A percentile compares a stretch with the other conserved stretches of the same genome.
Evolutionary conservation across 2,888 invertebrate species (phyloP).

Genomic region (Meteorus colon): DNA sequence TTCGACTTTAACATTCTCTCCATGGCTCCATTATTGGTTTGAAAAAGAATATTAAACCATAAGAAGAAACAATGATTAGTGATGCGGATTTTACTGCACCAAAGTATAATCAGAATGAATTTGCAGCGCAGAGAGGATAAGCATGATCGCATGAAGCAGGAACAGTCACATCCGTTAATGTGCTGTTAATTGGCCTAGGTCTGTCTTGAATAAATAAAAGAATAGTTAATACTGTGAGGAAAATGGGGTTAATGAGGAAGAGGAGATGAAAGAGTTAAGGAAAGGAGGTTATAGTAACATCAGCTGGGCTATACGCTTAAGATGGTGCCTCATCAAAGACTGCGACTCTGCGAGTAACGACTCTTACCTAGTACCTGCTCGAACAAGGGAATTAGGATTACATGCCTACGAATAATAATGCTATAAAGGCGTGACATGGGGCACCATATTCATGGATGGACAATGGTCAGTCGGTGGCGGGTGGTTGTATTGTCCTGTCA

Average conservation of each 20-base stretch:
- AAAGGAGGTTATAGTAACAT: background rate
- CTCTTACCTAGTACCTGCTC: constrained; percentile 50
- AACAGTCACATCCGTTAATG: background rate
- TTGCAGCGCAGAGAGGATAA: background rate
- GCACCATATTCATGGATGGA: constrained; percentile 54
- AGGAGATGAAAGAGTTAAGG: background rate
- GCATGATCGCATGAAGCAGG: constrained; percentile 8
- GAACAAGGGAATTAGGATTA: constrained; percentile 61
- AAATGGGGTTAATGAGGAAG: background rate
- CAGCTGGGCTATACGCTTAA: background rate
- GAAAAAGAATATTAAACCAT: too few species aligned
- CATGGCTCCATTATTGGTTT: too few species aligned
- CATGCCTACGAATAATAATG: constrained; percentile 62
- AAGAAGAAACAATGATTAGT: too few species aligned
- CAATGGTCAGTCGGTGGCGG: constrained; percentile 66
- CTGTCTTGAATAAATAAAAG: constrained; percentile 6
- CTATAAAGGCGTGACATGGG: constrained; percentile 58
- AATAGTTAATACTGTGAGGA: background rate
- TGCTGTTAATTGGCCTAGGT: constrained; percentile 3
- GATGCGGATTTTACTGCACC: too few species aligned
- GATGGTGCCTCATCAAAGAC: background rate
- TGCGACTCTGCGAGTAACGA: background rate
- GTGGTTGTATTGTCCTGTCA: constrained; percentile 64
- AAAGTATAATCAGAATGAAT: background rate
- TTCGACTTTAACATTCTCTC: too few species aligned